phyloP scores from a whole-genome alignment of 2,888 invertebrate genomes.

The Drosophila prostipennis region DNA sequence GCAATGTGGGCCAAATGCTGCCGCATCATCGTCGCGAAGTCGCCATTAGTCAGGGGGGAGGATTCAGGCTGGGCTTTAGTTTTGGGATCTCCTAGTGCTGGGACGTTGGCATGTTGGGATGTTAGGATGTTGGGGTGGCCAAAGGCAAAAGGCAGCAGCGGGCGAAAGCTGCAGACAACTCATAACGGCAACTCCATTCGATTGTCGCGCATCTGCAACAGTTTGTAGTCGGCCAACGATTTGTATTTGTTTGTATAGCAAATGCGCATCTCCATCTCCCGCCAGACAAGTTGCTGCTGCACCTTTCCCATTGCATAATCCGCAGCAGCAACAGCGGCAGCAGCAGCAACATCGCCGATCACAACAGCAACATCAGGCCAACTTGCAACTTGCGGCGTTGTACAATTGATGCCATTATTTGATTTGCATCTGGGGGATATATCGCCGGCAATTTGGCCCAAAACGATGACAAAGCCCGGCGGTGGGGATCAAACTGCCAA shows the following conservation, averaged over 20 bases:
- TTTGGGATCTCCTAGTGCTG: not conserved
- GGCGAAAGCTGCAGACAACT: constrained; percentile 37
- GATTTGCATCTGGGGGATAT: constrained; percentile 30
- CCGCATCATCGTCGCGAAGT: constrained; percentile 60
- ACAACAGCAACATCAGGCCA: constrained; percentile 17
- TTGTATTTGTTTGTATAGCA: constrained; percentile 36
- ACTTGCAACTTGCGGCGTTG: constrained; percentile 33
- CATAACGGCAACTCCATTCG: constrained; percentile 34
- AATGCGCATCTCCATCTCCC: constrained; percentile 33
- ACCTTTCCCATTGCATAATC: constrained; percentile 44
- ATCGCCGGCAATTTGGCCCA: constrained; percentile 20
- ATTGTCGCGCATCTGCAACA: constrained; percentile 43
- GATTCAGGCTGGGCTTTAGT: constrained; percentile 27
- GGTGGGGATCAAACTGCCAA: not conserved
- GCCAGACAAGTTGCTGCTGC: constrained; percentile 32
- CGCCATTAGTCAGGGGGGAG: constrained; percentile 61
- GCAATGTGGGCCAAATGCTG: constrained; percentile 75
- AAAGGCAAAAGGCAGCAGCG: not conserved
- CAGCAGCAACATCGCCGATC: not conserved
- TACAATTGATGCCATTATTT: constrained; percentile 31
- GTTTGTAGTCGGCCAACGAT: constrained; percentile 24
- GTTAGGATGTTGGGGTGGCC: constrained; percentile 13
- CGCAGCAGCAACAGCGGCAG: constrained; percentile 1
- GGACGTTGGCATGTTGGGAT: not conserved
- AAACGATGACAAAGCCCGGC: constrained; percentile 12